phyloP scores from a whole-genome alignment of 2,888 invertebrate genomes.

The Microdon myrmicae region DNA sequence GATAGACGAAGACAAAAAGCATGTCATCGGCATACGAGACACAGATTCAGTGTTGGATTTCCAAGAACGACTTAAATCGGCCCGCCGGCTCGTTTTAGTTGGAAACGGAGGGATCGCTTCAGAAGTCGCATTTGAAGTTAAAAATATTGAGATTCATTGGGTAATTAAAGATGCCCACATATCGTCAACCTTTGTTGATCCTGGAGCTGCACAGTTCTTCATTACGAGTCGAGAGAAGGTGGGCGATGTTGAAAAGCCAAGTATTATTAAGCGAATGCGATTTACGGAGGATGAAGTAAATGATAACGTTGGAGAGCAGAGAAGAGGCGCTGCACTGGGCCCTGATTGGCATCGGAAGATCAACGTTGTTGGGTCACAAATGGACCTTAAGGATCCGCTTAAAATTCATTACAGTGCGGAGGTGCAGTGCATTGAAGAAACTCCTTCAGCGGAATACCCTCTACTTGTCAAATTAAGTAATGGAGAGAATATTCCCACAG shows the following conservation, averaged over 20 bases:
- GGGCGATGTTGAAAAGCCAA: conserved; percentile 36
- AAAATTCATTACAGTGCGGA: conserved; percentile 74
- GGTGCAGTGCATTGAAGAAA: conserved; percentile 60
- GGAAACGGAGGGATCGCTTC: conserved; percentile 99
- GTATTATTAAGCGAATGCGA: conserved; percentile 73
- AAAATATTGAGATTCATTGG: conserved; percentile 89
- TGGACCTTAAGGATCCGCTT: conserved; percentile 63
- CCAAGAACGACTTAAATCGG: conserved; percentile 74
- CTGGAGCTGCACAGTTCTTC: conserved; percentile 95
- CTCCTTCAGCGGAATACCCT: conserved; percentile 70
- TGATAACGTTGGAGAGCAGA: conserved; percentile 57
- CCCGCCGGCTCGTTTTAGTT: conserved; percentile 82
- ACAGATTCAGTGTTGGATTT: conserved; percentile 91
- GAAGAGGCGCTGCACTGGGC: conserved; percentile 89
- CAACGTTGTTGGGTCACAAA: conserved; percentile 70
- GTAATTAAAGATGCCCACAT: conserved; percentile 92
- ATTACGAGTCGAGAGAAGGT: conserved; percentile 25
- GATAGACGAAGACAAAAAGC: conserved; percentile 72
- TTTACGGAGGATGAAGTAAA: conserved; percentile 71
- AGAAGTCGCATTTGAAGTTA: conserved; percentile 90
- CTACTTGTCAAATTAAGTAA: conserved; percentile 80
- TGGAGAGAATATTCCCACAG: conserved; percentile 74
- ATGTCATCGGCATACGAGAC: conserved; percentile 90
- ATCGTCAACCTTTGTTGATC: conserved; percentile 93
- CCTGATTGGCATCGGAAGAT: conserved; percentile 93